Conservation (phyloP, 1,140 invertebrate genomes). For the Sitobion miscanthi region DNA sequence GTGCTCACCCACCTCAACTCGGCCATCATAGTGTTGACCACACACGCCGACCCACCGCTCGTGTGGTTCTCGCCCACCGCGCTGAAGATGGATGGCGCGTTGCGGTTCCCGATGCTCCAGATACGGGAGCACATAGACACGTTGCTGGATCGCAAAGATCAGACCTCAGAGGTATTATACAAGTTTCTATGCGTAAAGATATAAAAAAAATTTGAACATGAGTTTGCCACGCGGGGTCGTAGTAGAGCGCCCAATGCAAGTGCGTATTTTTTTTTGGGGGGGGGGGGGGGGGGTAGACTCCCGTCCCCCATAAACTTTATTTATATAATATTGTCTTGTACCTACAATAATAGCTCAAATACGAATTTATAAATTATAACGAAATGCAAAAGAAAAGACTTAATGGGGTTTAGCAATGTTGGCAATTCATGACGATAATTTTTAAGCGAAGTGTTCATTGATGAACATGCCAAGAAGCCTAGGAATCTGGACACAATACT, state of each 20-base stretch:
- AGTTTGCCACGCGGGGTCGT: not conserved
- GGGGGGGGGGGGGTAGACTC: no score
- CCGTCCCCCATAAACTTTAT: no score
- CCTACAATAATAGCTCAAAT: no score
- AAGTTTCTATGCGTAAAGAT: not conserved
- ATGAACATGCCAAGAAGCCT: no score
- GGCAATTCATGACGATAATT: no score
- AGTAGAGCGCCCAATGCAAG: not conserved
- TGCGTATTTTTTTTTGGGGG: no score
- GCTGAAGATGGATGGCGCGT: slow-evolving; percentile 73
- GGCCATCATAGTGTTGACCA: slow-evolving; percentile 70
- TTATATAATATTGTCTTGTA: no score
- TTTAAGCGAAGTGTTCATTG: no score
- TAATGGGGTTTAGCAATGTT: no score
- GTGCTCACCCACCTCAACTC: slow-evolving; percentile 67
- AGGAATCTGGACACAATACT: no score
- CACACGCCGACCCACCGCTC: slow-evolving; percentile 71
- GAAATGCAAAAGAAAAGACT: no score
- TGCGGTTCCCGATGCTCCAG: slow-evolving; percentile 90
- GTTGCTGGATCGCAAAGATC: slow-evolving; percentile 89
- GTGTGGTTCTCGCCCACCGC: slow-evolving; percentile 74
- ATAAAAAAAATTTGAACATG: not conserved
- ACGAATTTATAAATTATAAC: no score
- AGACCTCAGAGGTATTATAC: slow-evolving; percentile 79
- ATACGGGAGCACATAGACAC: slow-evolving; percentile 95